Percentiles rank a stretch among this genome's conserved stretches.
These are phyloP conservation scores for Camptogramma bilineatum DNA, from an alignment of 2,888 invertebrate species.

Conservation along the genomic window DNA sequence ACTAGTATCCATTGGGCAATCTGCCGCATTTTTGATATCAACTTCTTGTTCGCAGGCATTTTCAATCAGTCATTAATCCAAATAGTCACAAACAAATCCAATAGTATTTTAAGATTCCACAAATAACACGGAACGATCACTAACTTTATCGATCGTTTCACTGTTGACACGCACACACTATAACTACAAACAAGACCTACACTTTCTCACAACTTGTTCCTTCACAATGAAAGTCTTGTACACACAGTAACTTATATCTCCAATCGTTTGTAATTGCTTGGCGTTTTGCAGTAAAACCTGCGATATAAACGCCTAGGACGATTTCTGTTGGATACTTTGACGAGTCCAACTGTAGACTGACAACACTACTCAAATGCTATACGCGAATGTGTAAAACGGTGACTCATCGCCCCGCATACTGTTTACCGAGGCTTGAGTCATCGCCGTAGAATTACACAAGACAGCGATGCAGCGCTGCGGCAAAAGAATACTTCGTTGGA, in stretches of 20 bases:
- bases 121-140: constrained; percentile 77
- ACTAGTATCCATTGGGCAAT: constrained; percentile 79
- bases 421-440: constrained; percentile 86
- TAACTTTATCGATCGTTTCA: constrained; percentile 82
- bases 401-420: constrained; percentile 86
- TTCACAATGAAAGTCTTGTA: constrained; percentile 63
- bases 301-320: constrained; percentile 78
- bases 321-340: constrained; percentile 72
- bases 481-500: constrained; percentile 49
- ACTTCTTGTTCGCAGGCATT: constrained; percentile 81
- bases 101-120: constrained; percentile 71
- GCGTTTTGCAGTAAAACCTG: constrained; percentile 78
- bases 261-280: constrained; percentile 64
- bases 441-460: constrained; percentile 67
- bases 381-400: constrained; percentile 86
- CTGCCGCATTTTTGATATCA: constrained; percentile 78
- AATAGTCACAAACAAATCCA: constrained; percentile 58
- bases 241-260: constrained; percentile 63
- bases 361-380: constrained; percentile 84
- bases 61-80: constrained; percentile 59
- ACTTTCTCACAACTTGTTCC: constrained; percentile 80
- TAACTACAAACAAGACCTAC: constrained; percentile 70
- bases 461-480: constrained; percentile 75
- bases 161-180: constrained; percentile 80
- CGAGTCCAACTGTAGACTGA: constrained; percentile 84